Evolutionary conservation across 2,888 invertebrate genomes (phyloP), one percentile per base, ranked within the genome.

Genomic region (Epistrophe grossulariae): DNA sequence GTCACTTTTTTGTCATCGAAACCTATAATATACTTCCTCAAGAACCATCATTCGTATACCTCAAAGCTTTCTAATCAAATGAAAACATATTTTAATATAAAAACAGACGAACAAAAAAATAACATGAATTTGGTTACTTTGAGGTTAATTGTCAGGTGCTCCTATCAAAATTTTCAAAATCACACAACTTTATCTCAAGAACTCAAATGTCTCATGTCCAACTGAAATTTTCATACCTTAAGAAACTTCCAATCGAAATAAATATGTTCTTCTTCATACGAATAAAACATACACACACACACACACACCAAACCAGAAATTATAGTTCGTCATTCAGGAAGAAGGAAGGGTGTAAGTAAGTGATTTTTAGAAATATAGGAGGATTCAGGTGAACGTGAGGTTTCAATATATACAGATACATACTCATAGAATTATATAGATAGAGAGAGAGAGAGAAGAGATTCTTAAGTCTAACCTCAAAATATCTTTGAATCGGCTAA

Each of bases 361-460:
- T 76, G 73, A 68, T 78, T 66, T 73, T 79, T 71, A 24, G 64
- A 57, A 71, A 45, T 43, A 17, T 48, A 62, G 55, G 57, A 62
- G 55, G 57, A 64, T 88, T 88, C 89, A 91, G 91, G 91, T 91
- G 90, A 89, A 89, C 90, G 72, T 81, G 55, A 73, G 73, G 73
- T 85, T 85, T 77, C 43, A 79, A 70, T 59, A n/a, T 31, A 45
- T 62, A 24, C 24, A 35, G 38, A 68, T 24, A 15, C 11, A 68
- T 24, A 15, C 11, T 11, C 19, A 43, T 9, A 62, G 43, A 62
- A 13, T 4, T 4, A 62, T 24, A 15, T 11, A 50, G 11, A 50
- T 1, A 50, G 19, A 19, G 11, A 19, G 19, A 11, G 19, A 19
- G 5, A 4, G 11, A 50, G 50, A 52, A 19, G 9, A 24, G 81